Evolutionary conservation across 2,113 vertebrate species (phyloP).

Genomic region (Pheucticus melanocephalus): DNA sequence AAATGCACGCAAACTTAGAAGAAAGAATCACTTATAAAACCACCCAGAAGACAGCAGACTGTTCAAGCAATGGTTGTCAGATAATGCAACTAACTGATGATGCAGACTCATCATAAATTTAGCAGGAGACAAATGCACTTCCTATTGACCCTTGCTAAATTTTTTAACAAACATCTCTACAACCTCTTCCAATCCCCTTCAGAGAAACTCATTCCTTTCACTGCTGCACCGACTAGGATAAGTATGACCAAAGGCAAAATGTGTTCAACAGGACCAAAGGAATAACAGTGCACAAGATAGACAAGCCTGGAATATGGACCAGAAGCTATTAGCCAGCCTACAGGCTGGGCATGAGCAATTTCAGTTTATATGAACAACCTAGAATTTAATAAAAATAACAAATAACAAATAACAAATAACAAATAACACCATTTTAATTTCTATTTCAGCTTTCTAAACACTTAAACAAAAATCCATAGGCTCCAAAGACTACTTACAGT

Average conservation of each 20-base stretch:
- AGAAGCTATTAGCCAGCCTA: background rate
- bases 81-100: background rate
- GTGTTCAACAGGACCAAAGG: background rate
- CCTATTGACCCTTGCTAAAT: background rate
- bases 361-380: background rate
- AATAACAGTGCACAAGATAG: background rate
- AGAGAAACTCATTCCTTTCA: background rate
- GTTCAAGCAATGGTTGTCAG: background rate
- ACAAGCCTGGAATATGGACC: background rate
- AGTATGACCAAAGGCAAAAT: slow-evolving; percentile 22
- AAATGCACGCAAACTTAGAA: background rate
- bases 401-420: too few relatives aligned
- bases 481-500: background rate
- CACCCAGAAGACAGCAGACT: background rate
- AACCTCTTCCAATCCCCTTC: background rate
- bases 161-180: background rate
- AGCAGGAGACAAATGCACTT: background rate
- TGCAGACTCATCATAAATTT: background rate
- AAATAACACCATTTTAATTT: background rate
- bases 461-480: background rate
- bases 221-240: background rate
- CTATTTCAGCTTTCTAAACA: background rate
- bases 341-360: background rate
- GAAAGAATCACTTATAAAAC: background rate
- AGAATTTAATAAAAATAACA: background rate